Evolutionary conservation across 2,888 invertebrate species (phyloP), one percentile per base, ranked within the genome.

Genomic region (Julus scanicus): DNA sequence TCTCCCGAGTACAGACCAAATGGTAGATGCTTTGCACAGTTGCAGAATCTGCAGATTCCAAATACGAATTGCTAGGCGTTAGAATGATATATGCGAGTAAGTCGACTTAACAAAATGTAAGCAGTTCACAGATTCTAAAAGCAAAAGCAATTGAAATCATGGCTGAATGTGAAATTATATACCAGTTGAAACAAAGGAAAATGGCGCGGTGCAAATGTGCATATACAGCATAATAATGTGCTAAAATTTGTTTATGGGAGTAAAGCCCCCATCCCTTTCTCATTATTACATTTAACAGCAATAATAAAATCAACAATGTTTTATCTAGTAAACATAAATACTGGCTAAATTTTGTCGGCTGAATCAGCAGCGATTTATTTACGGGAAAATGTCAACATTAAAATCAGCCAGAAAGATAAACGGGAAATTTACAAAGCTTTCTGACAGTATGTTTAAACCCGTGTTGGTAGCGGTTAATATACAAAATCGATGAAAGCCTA

Each of bases 1-100:
- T 20, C 86, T 88, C 8, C 63, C 88, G 9, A 48, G 40, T 88
- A 29, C 17, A 29, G 11, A 49, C 57, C 8, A 86, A 86, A 53
- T 8, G 11, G 17, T 49, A 13, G 20, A 85, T 88, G 88, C 29
- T 71, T 71, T 71, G 71, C 20, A 29, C 71, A 11, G 29, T 71
- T 1, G 29, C 29, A 29, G 71, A 29, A 71, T 71, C 71, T 9
- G 71, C 29, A 11, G 9, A 9, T 29, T 5, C 29, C 3, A 71
- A 71, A n/a, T 71, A 29, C 13, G 71, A 29, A 29, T 71, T 29
- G 2, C 29, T 1, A 29, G 71, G 71, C 29, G 71, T 11, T 1
- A 71, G 71, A 71, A 29, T 0, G 11, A 71, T 37, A 11, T 71
- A 71, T 71, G 20, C 29, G n/a, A 71, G 71, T 29, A 29, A 29